Conservation (phyloP, 1,140 invertebrate species). For the Solenopsis fugax region DNA sequence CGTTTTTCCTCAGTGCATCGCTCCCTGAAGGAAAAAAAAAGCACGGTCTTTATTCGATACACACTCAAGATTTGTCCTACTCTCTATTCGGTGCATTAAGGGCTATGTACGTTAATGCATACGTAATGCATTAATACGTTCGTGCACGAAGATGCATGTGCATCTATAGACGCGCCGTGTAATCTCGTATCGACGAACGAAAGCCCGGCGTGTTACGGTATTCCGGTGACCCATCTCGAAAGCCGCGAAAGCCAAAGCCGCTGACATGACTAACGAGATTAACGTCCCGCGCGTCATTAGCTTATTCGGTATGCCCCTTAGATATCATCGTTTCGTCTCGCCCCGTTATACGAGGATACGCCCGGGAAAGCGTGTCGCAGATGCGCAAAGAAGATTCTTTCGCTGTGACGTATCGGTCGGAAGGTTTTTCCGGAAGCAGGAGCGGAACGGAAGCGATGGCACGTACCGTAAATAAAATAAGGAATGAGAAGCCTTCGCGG, state of each 20-base stretch:
- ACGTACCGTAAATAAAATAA: conserved; percentile 52
- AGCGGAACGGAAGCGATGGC: background rate
- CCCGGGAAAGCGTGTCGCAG: conserved; percentile 13
- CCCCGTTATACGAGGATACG: background rate
- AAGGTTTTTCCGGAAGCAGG: background rate
- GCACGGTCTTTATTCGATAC: background rate
- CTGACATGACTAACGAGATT: conserved; percentile 50
- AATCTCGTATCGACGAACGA: conserved; percentile 58
- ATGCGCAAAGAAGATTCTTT: background rate
- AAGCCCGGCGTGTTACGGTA: conserved; percentile 45
- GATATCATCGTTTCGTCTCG: conserved; percentile 21
- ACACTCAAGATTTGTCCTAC: background rate
- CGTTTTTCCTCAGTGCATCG: no score
- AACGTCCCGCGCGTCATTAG: conserved; percentile 40
- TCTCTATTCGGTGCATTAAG: conserved; percentile 54
- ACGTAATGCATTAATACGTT: conserved; percentile 32
- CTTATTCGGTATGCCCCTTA: conserved; percentile 10
- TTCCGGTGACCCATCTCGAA: conserved; percentile 51
- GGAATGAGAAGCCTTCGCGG: background rate
- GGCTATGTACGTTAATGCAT: conserved; percentile 17
- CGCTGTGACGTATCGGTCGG: background rate
- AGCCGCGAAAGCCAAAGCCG: background rate
- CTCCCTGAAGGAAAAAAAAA: no score
- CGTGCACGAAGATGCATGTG: conserved; percentile 5
- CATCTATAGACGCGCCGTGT: conserved; percentile 3